A percentile compares a stretch with the other conserved stretches of the same genome.
These are phyloP conservation scores for Trigoniulus corallinus DNA, from an alignment of 1,140 invertebrate species.

Conservation along the genomic window DNA sequence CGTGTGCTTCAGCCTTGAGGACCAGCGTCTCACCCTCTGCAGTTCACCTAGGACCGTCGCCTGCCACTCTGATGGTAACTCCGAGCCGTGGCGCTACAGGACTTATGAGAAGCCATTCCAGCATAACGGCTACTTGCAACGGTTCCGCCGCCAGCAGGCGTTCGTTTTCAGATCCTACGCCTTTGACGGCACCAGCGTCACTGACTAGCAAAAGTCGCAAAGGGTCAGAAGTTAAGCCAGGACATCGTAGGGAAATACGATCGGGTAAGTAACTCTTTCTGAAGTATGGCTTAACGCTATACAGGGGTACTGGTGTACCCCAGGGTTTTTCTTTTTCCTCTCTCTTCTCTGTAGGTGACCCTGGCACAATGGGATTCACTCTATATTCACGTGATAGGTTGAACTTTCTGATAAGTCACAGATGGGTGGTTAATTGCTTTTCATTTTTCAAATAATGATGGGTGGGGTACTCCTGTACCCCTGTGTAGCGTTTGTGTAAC, in stretches of 20 bases:
- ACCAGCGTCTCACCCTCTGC: background rate
- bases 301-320: too few relatives aligned
- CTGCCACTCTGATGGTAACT: slow-evolving; percentile 8
- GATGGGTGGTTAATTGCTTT: too few relatives aligned
- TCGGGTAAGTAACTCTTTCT: slow-evolving; percentile 10
- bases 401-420: too few relatives aligned
- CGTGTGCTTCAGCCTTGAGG: slow-evolving; percentile 17
- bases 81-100: slow-evolving; percentile 2
- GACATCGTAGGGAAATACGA: slow-evolving; percentile 12
- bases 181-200: slow-evolving; percentile 7
- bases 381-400: too few relatives aligned
- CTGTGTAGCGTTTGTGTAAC: too few relatives aligned
- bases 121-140: background rate
- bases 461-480: too few relatives aligned
- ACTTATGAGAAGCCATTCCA: slow-evolving; percentile 2
- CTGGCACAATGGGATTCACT: too few relatives aligned
- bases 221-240: slow-evolving; percentile 7
- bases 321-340: too few relatives aligned
- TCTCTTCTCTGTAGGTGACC: too few relatives aligned
- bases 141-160: background rate
- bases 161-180: background rate
- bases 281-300: background rate
- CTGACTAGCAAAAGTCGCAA: slow-evolving; percentile 11
- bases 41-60: background rate
- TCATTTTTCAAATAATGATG: too few relatives aligned